Conservation (phyloP, 2,113 vertebrate genomes). For the Poecilia latipinna region DNA sequence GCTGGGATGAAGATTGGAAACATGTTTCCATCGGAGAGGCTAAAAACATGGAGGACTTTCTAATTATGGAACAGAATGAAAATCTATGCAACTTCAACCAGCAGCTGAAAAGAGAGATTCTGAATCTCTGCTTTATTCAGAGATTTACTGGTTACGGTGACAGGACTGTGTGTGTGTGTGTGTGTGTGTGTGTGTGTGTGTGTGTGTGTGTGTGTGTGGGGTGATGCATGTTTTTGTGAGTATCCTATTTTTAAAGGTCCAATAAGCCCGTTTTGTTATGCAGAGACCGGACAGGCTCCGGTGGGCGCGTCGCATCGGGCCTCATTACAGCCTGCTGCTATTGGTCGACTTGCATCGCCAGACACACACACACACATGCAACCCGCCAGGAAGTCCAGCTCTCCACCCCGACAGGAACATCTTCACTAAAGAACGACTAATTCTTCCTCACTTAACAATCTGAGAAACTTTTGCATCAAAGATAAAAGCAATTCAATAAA, state of each 20-base stretch:
- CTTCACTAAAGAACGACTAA: neutral
- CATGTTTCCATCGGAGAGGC: neutral
- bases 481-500: too few species aligned
- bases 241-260: slow-evolving; percentile 15
- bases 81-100: neutral
- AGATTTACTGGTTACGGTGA: slow-evolving; percentile 20
- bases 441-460: too few species aligned
- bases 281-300: slow-evolving; percentile 62
- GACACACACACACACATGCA: slow-evolving; percentile 34
- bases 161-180: slow-evolving; percentile 13
- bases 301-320: slow-evolving; percentile 51
- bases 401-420: slow-evolving; percentile 16
- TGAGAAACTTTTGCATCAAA: too few species aligned
- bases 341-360: slow-evolving; percentile 55
- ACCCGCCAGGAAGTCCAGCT: slow-evolving; percentile 28
- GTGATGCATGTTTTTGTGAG: slow-evolving; percentile 8
- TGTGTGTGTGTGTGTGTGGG: slow-evolving; percentile 1
- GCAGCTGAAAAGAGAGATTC: neutral
- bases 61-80: neutral
- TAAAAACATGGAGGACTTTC: neutral
- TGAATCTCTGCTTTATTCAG: slow-evolving; percentile 19
- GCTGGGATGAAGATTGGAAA: neutral
- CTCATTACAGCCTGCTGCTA: slow-evolving; percentile 61
- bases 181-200: slow-evolving; percentile 8
- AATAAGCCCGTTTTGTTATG: slow-evolving; percentile 53